A percentile compares a stretch with the other conserved stretches of the same genome.
Evolutionary conservation across 2,888 invertebrate genomes (phyloP).

Genomic region (Dynastes grantii): DNA sequence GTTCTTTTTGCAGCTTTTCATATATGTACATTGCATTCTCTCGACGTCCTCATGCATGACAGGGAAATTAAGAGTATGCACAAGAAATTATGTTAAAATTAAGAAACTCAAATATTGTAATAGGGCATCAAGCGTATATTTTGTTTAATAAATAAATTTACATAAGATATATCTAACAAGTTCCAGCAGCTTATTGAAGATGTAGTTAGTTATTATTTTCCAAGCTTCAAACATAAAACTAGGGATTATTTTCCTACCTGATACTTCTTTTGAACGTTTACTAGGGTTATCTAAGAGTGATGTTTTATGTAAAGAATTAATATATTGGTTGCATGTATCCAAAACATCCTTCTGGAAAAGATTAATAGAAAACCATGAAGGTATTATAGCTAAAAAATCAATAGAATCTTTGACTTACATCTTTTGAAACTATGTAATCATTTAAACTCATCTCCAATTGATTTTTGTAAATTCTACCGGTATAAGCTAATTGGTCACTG

Average conservation of each 20-base stretch:
- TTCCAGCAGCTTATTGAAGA: slow-evolving; percentile 64
- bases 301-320: slow-evolving; percentile 78
- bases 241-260: slow-evolving; percentile 68
- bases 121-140: slow-evolving; percentile 42
- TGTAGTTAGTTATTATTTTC: slow-evolving; percentile 64
- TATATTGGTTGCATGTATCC: slow-evolving; percentile 89
- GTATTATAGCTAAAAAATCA: slow-evolving; percentile 4
- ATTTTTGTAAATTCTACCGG: slow-evolving; percentile 65
- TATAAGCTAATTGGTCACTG: slow-evolving; percentile 65
- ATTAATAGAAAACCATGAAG: slow-evolving; percentile 58
- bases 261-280: slow-evolving; percentile 66
- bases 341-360: slow-evolving; percentile 84
- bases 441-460: slow-evolving; percentile 64
- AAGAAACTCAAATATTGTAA: slow-evolving; percentile 24
- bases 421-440: slow-evolving; percentile 65
- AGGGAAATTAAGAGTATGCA: not conserved
- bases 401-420: slow-evolving; percentile 63
- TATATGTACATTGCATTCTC: not conserved
- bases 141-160: slow-evolving; percentile 55
- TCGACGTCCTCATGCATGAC: slow-evolving; percentile 24
- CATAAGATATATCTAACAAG: slow-evolving; percentile 63
- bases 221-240: slow-evolving; percentile 64
- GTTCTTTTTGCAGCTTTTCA: too few relatives aligned
- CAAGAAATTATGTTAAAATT: slow-evolving; percentile 22
- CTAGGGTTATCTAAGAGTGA: slow-evolving; percentile 65